Conservation (phyloP, 2,113 vertebrate genomes). For the Tragelaphus imberbis region DNA sequence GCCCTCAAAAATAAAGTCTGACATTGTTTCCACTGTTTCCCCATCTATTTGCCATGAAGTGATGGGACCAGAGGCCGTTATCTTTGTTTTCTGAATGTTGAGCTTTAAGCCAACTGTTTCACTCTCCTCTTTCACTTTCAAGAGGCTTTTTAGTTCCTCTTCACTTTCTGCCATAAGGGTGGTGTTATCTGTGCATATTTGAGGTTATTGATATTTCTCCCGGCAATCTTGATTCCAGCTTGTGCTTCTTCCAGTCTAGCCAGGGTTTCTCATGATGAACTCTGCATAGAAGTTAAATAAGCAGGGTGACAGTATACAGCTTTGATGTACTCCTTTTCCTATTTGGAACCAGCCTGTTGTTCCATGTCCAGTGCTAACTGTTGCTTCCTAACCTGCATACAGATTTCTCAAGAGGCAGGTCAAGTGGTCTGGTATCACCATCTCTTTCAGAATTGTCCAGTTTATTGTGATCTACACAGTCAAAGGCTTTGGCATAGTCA, state of each 20-base stretch:
- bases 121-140: neutral
- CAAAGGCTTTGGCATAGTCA: neutral
- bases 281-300: neutral
- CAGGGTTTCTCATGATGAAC: accelerated
- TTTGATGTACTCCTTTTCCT: accelerated
- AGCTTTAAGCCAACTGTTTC: neutral
- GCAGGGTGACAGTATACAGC: neutral
- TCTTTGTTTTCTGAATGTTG: neutral
- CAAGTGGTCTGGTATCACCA: neutral
- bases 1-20: neutral
- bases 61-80: no score
- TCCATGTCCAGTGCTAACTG: neutral
- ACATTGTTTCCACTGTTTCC: neutral
- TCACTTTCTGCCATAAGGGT: neutral
- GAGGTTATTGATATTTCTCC: neutral
- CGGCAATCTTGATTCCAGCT: neutral
- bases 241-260: neutral
- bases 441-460: neutral
- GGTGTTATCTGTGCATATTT: neutral
- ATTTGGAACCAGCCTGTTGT: neutral
- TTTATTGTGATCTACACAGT: neutral
- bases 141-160: neutral
- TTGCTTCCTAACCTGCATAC: neutral
- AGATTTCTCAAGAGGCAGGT: neutral
- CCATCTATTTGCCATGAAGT: no score